Base-by-base conservation (phyloP, 2,797 vertebrate species). In the Staurois parvus region DNA sequence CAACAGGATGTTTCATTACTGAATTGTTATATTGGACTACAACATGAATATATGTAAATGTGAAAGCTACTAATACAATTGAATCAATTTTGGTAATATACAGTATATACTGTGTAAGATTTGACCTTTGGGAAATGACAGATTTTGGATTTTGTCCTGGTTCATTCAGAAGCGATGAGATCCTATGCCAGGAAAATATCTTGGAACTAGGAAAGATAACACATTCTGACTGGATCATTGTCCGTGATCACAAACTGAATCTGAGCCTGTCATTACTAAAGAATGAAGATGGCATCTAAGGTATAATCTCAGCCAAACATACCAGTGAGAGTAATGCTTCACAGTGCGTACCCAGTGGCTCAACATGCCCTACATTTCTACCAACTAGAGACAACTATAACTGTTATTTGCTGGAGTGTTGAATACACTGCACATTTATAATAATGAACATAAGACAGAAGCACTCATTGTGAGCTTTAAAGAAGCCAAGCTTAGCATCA, bases 311-410 rank as follows among this genome's bases (percentile, higher is more conserved):
- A 66, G 59, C 76, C 76, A 78, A 78, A 30, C 24, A 76, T 37
- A 64, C 32, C 48, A 15, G 26, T 37, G 26, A 3, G 12, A 42
- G 24, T 66, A 77, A 34, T 17, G 17, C 28, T 34, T 77, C 59
- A 77, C 76, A 68, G 76, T 79, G 15, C 42, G 37, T 45, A 79
- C 64, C 26, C 64, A 68, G 62, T 45, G 72, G 40, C 66, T 69
- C 37, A 68, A 40, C 64, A 30, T 45, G 19, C 29, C 42, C 52
- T 67, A 30, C 62, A 68, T 78, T 9, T 28, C 13, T 78, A 42
- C 12, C 17, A 56, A 56, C 30, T 56, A 32, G 24, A 8, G 66
- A 52, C n/a, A 5, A 30, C 37, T 56, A 56, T 40, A 72, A 37
- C 34, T 42, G 9, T 12, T n/a, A 40, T 40, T 28, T 11, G 37